phyloP scores from a whole-genome alignment of 2,888 invertebrate species.

The Watsonalla cultraria region DNA sequence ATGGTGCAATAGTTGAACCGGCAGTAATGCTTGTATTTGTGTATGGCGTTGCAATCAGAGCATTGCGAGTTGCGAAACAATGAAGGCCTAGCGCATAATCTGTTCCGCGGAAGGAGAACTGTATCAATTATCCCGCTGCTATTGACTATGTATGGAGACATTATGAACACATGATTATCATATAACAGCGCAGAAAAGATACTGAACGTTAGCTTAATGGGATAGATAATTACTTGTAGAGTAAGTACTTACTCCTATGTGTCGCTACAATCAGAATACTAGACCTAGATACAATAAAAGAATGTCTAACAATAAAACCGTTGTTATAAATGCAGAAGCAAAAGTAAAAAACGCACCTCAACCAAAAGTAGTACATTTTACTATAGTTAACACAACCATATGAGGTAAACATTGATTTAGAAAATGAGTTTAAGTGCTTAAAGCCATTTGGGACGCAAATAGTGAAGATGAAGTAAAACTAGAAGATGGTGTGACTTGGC shows the following conservation, averaged over 20 bases:
- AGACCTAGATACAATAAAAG: conserved; percentile 5
- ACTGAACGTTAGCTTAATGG: no score
- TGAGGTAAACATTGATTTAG: no score
- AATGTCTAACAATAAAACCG: conserved; percentile 19
- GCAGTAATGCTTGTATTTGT: conserved; percentile 36
- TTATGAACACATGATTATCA: no score
- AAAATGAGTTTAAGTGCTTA: no score
- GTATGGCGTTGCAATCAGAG: conserved; percentile 70
- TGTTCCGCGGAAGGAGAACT: conserved; percentile 56
- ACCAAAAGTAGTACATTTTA: conserved; percentile 1
- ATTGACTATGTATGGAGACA: conserved; percentile 1
- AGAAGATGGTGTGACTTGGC: background rate
- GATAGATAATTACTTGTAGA: no score
- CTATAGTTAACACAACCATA: background rate
- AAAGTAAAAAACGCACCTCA: background rate
- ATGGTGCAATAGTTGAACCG: conserved; percentile 52
- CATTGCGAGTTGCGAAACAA: conserved; percentile 70
- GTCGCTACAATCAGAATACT: no score
- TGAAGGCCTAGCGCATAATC: conserved; percentile 61
- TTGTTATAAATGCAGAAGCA: conserved; percentile 5
- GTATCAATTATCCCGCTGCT: conserved; percentile 29
- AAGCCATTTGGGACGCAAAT: no score
- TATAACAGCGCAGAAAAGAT: no score
- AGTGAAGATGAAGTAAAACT: background rate
- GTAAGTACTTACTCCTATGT: no score